Percentiles rank a stretch among this genome's conserved stretches.
Conservation (phyloP, 2,888 invertebrate genomes). For the Ischnus inquisitorius region DNA sequence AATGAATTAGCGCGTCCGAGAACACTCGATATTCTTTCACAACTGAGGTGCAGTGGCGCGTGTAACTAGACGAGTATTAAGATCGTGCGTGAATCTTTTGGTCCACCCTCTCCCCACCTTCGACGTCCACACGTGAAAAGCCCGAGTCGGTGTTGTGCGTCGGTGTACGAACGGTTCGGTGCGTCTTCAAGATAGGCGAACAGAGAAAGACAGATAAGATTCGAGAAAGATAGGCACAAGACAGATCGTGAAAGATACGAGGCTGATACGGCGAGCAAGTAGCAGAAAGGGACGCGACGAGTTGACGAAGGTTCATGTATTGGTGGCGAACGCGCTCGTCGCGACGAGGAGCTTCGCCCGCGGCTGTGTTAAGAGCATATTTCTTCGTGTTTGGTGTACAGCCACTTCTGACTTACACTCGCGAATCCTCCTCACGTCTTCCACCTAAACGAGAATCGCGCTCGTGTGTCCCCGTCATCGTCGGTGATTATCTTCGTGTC, state of each 20-base stretch:
- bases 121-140: conserved; percentile 52
- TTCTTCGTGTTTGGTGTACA: conserved; percentile 33
- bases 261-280: conserved; percentile 36
- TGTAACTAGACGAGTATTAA: conserved; percentile 73
- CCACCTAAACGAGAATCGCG: conserved; percentile 64
- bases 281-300: conserved; percentile 59
- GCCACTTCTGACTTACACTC: conserved; percentile 50
- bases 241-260: conserved; percentile 13
- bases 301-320: conserved; percentile 13
- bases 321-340: conserved; percentile 17
- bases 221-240: conserved; percentile 39
- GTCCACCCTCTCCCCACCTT: conserved; percentile 46
- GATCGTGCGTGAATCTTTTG: conserved; percentile 70
- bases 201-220: conserved; percentile 47
- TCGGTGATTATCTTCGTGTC: conserved; percentile 59
- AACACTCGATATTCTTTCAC: conserved; percentile 78
- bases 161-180: conserved; percentile 39
- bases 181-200: conserved; percentile 30
- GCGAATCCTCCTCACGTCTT: conserved; percentile 63
- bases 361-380: conserved; percentile 16
- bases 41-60: conserved; percentile 77
- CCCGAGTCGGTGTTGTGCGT: conserved; percentile 29
- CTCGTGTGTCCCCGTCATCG: conserved; percentile 58
- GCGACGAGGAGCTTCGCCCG: conserved; percentile 46
- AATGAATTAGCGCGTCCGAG: conserved; percentile 77